Evolutionary conservation across 2,797 vertebrate species (phyloP).

Genomic region (Phylloscopus collybita): DNA sequence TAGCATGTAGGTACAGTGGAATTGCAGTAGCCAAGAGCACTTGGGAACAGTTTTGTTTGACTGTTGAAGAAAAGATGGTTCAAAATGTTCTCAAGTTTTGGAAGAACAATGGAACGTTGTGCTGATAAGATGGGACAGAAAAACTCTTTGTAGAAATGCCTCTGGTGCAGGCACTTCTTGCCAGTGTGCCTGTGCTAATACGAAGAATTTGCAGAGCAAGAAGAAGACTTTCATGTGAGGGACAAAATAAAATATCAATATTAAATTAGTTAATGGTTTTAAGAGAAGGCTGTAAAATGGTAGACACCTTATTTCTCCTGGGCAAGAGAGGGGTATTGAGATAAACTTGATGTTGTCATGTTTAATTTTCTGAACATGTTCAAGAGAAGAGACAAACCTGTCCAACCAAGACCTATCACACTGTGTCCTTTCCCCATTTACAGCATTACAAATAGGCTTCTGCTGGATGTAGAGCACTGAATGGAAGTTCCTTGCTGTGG

Average conservation of each 20-base stretch:
- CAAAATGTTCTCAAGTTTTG: neutral
- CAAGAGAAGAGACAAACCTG: neutral
- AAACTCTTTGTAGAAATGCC: neutral
- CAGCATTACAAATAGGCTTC: neutral
- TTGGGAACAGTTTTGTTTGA: neutral
- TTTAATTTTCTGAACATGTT: neutral
- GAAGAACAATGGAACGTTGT: rapidly evolving
- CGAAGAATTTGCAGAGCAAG: neutral
- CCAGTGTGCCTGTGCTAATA: neutral
- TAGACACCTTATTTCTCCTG: neutral
- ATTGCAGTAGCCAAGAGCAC: neutral
- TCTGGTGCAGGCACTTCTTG: neutral
- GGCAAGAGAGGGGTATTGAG: neutral
- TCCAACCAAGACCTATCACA: neutral
- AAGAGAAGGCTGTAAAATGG: neutral
- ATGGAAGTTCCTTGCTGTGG: neutral
- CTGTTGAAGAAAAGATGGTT: neutral
- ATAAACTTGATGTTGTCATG: neutral
- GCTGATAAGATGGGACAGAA: neutral
- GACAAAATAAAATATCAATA: neutral
- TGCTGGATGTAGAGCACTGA: neutral
- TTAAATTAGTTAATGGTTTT: neutral
- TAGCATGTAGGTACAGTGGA: neutral
- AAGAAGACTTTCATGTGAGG: neutral
- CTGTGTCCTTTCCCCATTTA: neutral